These are phyloP conservation scores for Stichodactyla helianthus DNA, from an alignment of 64 coral and sea anemone species.

Conservation along the genomic window DNA sequence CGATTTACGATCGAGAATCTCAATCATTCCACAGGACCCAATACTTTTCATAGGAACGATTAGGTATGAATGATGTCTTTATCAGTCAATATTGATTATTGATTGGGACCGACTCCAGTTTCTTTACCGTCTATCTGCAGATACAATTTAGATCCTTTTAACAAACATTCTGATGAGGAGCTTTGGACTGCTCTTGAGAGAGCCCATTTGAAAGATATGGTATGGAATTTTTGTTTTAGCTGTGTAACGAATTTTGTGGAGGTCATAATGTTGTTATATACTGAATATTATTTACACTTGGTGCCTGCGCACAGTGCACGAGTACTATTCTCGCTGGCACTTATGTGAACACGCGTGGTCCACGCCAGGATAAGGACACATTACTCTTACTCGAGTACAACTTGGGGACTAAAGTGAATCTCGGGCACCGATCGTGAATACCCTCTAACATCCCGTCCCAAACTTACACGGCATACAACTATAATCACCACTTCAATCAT, in stretches of 20 bases:
- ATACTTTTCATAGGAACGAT: slow-evolving; percentile 84
- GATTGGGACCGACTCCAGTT: not conserved
- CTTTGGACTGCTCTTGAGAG: slow-evolving; percentile 83
- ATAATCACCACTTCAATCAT: too few species aligned
- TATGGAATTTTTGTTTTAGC: slow-evolving; percentile 2
- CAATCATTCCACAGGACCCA: slow-evolving; percentile 91
- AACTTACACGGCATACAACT: too few species aligned
- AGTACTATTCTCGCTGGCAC: too few species aligned
- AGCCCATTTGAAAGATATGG: slow-evolving; percentile 85
- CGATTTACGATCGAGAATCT: slow-evolving; percentile 78
- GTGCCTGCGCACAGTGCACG: too few species aligned
- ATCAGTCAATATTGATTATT: not conserved
- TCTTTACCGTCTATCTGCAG: slow-evolving; percentile 17
- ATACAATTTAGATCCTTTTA: slow-evolving; percentile 89
- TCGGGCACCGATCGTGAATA: too few species aligned
- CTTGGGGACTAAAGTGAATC: too few species aligned
- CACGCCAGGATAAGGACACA: too few species aligned
- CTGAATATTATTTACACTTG: too few species aligned
- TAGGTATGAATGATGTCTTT: slow-evolving; percentile 44
- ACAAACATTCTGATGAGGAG: slow-evolving; percentile 59
- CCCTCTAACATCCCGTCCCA: too few species aligned
- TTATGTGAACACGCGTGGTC: too few species aligned
- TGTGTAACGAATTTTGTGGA: not conserved
- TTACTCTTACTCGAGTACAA: too few species aligned
- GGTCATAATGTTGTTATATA: too few species aligned